A percentile compares a stretch with the other conserved stretches of the same genome.
phyloP scores from a whole-genome alignment of 1,140 invertebrate genomes.

The Geopemphigus sp. region DNA sequence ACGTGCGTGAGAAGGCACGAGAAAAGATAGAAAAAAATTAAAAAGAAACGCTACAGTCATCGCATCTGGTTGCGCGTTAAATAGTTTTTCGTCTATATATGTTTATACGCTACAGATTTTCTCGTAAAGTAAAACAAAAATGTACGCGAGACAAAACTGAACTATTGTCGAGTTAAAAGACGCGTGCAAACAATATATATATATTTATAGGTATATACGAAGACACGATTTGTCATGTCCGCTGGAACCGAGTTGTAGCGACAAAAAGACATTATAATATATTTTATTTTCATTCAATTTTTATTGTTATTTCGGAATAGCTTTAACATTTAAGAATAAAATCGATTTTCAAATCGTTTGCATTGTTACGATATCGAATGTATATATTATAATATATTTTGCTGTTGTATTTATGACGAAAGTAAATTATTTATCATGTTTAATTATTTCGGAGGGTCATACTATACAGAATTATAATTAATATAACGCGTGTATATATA shows the following conservation, averaged over 20 bases:
- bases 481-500: too few relatives aligned
- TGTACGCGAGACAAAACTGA: background rate
- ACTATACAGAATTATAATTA: too few relatives aligned
- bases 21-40: background rate
- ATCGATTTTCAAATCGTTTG: background rate
- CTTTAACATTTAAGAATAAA: background rate
- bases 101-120: background rate
- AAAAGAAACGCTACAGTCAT: background rate
- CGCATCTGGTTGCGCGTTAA: constrained; percentile 12
- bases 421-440: too few relatives aligned
- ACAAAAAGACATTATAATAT: too few relatives aligned
- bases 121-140: background rate
- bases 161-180: background rate
- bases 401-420: too few relatives aligned
- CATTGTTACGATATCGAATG: too few relatives aligned
- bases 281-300: background rate
- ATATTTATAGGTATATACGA: background rate
- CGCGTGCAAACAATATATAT: background rate
- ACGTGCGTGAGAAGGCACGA: constrained; percentile 4
- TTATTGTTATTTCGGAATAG: background rate
- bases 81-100: background rate
- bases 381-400: too few relatives aligned
- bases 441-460: too few relatives aligned
- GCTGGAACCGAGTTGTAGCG: too few relatives aligned
- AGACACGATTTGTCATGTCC: background rate